A percentile compares a stretch with the other conserved stretches of the same genome.
phyloP scores from a whole-genome alignment of 2,113 vertebrate genomes.

The Pachyramphus minor region DNA sequence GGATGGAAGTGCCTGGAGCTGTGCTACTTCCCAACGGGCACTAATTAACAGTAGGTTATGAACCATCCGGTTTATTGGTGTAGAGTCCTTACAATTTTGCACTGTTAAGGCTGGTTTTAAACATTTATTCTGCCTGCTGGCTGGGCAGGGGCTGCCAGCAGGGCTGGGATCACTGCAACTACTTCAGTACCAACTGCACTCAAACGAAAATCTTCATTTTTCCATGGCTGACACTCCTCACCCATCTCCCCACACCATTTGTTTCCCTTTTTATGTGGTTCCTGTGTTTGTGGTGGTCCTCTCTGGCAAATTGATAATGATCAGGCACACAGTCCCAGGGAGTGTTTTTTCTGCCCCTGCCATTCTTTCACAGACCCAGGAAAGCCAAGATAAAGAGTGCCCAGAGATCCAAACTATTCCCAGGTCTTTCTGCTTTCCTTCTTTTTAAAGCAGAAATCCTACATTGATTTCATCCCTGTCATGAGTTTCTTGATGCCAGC shows the following conservation, averaged over 20 bases:
- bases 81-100: not conserved
- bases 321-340: too few relatives aligned
- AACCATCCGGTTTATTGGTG: not conserved
- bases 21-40: not conserved
- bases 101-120: not conserved
- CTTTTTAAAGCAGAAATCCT: not conserved
- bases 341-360: not conserved
- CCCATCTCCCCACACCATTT: not conserved
- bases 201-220: not conserved
- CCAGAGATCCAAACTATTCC: not conserved
- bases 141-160: not conserved
- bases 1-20: not conserved
- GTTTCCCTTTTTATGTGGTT: not conserved
- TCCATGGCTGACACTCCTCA: not conserved
- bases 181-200: not conserved
- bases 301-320: not conserved
- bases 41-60: not conserved
- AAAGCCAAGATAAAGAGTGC: not conserved
- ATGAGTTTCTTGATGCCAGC: fast-evolving
- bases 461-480: not conserved
- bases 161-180: not conserved
- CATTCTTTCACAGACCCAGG: not conserved
- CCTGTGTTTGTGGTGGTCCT: not conserved
- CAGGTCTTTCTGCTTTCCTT: not conserved
- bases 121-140: not conserved